Evolutionary conservation across 1,140 invertebrate species (phyloP).

Genomic region (Mamestra configurata): DNA sequence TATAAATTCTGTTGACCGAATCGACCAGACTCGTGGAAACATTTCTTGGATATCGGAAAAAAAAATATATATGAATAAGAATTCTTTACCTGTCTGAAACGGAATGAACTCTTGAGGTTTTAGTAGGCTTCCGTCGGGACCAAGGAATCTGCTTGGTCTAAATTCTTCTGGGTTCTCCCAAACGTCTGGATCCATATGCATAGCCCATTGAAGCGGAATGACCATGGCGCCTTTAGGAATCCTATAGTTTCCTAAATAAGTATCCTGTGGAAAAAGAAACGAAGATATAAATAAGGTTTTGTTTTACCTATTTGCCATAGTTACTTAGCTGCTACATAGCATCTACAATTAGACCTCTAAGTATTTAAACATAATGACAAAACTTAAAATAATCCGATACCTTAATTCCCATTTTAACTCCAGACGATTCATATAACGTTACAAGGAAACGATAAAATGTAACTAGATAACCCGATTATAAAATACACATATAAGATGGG

Average conservation of each 20-base stretch:
- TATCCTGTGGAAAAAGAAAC: conserved; percentile 86
- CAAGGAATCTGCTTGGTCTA: conserved; percentile 92
- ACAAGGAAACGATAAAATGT: too few relatives aligned
- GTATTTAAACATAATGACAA: too few relatives aligned
- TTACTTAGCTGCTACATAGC: too few relatives aligned
- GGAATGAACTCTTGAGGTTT: conserved; percentile 93
- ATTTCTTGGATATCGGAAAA: background rate
- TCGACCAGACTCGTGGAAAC: background rate
- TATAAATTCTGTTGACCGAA: too few relatives aligned
- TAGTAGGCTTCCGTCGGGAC: conserved; percentile 89
- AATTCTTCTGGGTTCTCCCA: conserved; percentile 93
- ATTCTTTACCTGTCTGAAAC: conserved; percentile 91
- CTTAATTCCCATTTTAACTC: too few relatives aligned
- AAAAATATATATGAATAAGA: background rate
- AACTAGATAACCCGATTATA: too few relatives aligned
- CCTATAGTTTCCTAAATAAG: conserved; percentile 89
- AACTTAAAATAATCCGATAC: too few relatives aligned
- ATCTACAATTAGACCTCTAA: too few relatives aligned
- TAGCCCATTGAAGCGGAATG: conserved; percentile 94
- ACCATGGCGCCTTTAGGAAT: conserved; percentile 90
- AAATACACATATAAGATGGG: too few relatives aligned
- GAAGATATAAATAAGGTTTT: background rate
- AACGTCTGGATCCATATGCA: conserved; percentile 92
- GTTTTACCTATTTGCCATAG: too few relatives aligned
- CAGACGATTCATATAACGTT: too few relatives aligned